A percentile compares a stretch with the other conserved stretches of the same genome.
Evolutionary conservation across 1,140 invertebrate species (phyloP).

Genomic region (Caerostris extrusa): DNA sequence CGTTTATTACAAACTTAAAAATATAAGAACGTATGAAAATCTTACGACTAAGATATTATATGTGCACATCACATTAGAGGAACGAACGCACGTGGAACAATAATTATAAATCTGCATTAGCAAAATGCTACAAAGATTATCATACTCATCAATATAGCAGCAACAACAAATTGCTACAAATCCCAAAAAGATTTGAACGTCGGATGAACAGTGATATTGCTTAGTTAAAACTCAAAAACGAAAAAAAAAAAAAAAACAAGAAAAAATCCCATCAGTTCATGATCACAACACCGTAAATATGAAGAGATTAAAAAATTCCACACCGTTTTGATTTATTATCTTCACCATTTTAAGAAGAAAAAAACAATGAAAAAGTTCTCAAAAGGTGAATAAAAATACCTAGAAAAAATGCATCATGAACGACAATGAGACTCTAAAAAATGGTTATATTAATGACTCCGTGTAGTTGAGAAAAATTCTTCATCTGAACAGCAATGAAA

Average conservation of each 20-base stretch:
- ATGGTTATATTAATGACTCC: constrained; percentile 26
- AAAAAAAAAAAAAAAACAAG: constrained; percentile 28
- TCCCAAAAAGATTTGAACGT: constrained; percentile 62
- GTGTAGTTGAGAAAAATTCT: constrained; percentile 38
- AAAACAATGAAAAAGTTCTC: constrained; percentile 61
- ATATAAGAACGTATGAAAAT: constrained; percentile 78
- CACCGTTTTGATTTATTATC: constrained; percentile 58
- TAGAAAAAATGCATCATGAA: constrained; percentile 67
- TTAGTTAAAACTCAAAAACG: constrained; percentile 48
- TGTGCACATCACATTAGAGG: constrained; percentile 77
- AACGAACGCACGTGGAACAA: constrained; percentile 75
- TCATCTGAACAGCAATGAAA: neutral
- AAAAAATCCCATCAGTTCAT: constrained; percentile 40
- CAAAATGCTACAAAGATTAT: constrained; percentile 77
- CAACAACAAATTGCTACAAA: constrained; percentile 76
- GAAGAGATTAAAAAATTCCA: constrained; percentile 74
- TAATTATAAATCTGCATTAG: constrained; percentile 78
- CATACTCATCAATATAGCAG: constrained; percentile 75
- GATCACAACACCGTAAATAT: constrained; percentile 74
- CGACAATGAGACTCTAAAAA: constrained; percentile 45
- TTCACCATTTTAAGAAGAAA: constrained; percentile 18
- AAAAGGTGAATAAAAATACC: constrained; percentile 70
- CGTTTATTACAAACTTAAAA: constrained; percentile 79
- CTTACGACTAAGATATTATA: constrained; percentile 77
- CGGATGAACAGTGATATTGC: constrained; percentile 61